Percentiles rank a stretch among this genome's conserved stretches.
These are phyloP conservation scores for Lepidocyrtinus sp. DNA, from an alignment of 2,888 invertebrate genomes.

Conservation along the genomic window DNA sequence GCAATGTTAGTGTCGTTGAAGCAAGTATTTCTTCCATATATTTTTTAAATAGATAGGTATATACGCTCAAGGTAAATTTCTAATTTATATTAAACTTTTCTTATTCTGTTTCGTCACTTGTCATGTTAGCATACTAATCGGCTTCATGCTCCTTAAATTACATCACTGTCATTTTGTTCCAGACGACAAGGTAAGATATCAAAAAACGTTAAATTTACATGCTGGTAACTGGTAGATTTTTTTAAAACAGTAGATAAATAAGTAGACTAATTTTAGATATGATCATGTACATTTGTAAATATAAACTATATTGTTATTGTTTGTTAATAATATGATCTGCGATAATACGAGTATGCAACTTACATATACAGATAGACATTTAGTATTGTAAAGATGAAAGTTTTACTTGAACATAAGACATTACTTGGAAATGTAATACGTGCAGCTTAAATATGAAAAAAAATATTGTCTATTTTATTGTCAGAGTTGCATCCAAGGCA, in stretches of 20 bases:
- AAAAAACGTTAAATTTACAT: background rate
- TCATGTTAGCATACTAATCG: too few relatives aligned
- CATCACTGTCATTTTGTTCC: background rate
- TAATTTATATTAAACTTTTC: background rate
- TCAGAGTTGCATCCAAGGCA: slow-evolving; percentile 21
- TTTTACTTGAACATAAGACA: slow-evolving; percentile 32
- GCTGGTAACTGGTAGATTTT: background rate
- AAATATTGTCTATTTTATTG: slow-evolving; percentile 54
- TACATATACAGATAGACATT: too few relatives aligned
- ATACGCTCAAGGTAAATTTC: background rate
- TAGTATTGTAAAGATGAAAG: slow-evolving; percentile 47
- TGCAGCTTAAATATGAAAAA: slow-evolving; percentile 36
- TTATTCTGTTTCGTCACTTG: background rate
- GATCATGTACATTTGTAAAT: background rate
- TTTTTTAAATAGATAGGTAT: background rate
- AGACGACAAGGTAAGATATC: background rate
- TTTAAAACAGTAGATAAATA: background rate
- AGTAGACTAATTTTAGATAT: background rate
- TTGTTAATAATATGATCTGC: slow-evolving; percentile 47
- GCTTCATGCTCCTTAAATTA: background rate
- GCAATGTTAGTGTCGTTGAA: too few relatives aligned
- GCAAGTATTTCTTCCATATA: background rate
- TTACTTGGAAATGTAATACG: slow-evolving; percentile 21
- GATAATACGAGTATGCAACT: slow-evolving; percentile 57
- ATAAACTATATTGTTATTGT: background rate